Evolutionary conservation across 2,113 vertebrate genomes (phyloP), one percentile per base, ranked within the genome.

Genomic region (Poecilia latipinna): DNA sequence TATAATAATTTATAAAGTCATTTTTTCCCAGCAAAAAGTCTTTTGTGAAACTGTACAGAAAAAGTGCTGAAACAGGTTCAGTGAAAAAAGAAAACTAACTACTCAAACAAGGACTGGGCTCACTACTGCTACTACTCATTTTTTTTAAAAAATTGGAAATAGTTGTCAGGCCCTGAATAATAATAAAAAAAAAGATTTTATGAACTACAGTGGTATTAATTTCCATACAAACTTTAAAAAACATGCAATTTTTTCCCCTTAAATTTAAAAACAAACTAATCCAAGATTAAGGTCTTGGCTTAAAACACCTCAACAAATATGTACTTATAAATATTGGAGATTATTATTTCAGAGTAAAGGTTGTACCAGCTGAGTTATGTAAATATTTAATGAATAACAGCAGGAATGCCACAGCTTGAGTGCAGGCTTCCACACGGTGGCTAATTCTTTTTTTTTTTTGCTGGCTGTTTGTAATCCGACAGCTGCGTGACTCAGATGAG

Each of bases 401-500:
- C 78, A 29, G 69, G 61, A 74, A 57, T 12, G 61, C 15, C 51
- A 13, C 54, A 51, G 63, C 26, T 10, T 17, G 31, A 77, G 42
- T 19, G 17, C 54, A 66, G 77, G 42, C 66, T 44, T 67, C 32
- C 70, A 54, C 70, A 66, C 61, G 10, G 57, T 57, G 26, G 61
- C 68, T 81, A 68, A 87, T 79, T 75, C 78, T 64, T 2, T 37
- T 35, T 37, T 37, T 37, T 37, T 37, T 15, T 12, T 42, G 68
- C 66, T 72, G 75, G 75, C 29, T 65, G 31, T 78, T 61, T 77
- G 70, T 84, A 82, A 84, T 86, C 78, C 74, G 88, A 89, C 82
- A 82, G 71, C 74, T 37, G 19, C 57, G 28, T 12, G 63, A 85
- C 65, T 57, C 72, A 70, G 51, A 72, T 37, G 79, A 84, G 78